Evolutionary conservation across 1,140 invertebrate species (phyloP).

Genomic region (Oppia nitens): DNA sequence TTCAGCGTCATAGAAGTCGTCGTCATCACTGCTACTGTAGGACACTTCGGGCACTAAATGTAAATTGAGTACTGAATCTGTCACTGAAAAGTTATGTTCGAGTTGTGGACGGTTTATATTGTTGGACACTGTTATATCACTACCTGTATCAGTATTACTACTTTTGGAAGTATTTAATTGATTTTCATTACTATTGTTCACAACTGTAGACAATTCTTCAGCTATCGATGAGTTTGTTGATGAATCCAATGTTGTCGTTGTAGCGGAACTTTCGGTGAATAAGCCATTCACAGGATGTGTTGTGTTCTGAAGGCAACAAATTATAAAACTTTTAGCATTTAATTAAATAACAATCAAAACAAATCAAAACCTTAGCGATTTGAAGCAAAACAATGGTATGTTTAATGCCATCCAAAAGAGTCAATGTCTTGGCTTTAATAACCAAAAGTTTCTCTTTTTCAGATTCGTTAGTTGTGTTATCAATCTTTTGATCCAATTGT

Average conservation of each 20-base stretch:
- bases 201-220: neutral
- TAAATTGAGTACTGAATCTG: conserved; percentile 1
- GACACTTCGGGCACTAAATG: conserved; percentile 63
- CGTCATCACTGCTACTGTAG: conserved; percentile 82
- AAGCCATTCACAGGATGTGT: conserved; percentile 12
- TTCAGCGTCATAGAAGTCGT: conserved; percentile 66
- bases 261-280: neutral
- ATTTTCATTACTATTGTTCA: too few relatives aligned
- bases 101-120: neutral
- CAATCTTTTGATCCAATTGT: conserved; percentile 45
- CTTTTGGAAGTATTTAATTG: neutral
- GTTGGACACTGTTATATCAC: neutral
- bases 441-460: conserved; percentile 42
- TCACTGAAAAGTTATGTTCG: neutral
- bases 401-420: conserved; percentile 81
- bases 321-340: neutral
- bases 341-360: neutral
- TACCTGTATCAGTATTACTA: neutral
- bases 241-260: neutral
- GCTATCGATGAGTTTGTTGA: neutral
- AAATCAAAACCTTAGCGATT: conserved; percentile 70
- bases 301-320: conserved; percentile 11
- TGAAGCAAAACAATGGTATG: conserved; percentile 92
- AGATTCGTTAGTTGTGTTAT: conserved; percentile 40
- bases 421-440: conserved; percentile 37